These are phyloP conservation scores for Lipophrys pholis DNA, from an alignment of 2,113 vertebrate genomes.

Conservation along the genomic window DNA sequence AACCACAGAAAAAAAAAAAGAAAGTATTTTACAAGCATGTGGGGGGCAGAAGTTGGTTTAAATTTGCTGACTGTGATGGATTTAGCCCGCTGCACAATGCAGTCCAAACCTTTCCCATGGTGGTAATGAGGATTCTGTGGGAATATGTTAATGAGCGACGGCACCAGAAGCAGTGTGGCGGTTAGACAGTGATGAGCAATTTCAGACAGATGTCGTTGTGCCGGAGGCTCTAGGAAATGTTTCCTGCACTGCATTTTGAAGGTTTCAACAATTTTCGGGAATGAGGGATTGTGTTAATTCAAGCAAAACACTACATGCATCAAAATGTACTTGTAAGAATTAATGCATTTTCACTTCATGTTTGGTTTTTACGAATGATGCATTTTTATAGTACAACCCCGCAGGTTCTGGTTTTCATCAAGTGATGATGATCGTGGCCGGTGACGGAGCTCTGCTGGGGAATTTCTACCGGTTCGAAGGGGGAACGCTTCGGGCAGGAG, in stretches of 20 bases:
- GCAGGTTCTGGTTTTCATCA: too few relatives aligned
- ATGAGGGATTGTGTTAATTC: neutral
- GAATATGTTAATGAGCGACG: slow-evolving; percentile 39
- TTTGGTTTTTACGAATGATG: too few relatives aligned
- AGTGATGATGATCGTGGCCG: too few relatives aligned
- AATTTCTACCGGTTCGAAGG: too few relatives aligned
- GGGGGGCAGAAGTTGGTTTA: neutral
- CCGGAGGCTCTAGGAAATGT: slow-evolving; percentile 25
- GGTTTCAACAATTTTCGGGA: neutral
- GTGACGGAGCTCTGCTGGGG: too few relatives aligned
- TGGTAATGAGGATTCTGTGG: slow-evolving; percentile 27
- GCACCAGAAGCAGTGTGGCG: slow-evolving; percentile 32
- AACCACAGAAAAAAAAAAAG: neutral
- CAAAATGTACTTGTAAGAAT: slow-evolving; percentile 9
- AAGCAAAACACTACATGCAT: neutral
- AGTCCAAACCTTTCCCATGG: slow-evolving; percentile 13
- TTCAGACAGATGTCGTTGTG: slow-evolving; percentile 36
- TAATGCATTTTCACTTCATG: neutral
- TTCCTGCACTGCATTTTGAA: neutral
- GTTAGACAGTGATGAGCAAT: slow-evolving; percentile 48
- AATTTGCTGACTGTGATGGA: slow-evolving; percentile 29
- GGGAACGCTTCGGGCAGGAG: too few relatives aligned
- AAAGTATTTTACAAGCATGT: neutral
- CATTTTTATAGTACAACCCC: too few relatives aligned
- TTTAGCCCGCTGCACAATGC: neutral